A percentile compares a stretch with the other conserved stretches of the same genome.
These are phyloP conservation scores for Pangasius sanitwongsei DNA, from an alignment of 2,797 vertebrate species.

Conservation along the genomic window DNA sequence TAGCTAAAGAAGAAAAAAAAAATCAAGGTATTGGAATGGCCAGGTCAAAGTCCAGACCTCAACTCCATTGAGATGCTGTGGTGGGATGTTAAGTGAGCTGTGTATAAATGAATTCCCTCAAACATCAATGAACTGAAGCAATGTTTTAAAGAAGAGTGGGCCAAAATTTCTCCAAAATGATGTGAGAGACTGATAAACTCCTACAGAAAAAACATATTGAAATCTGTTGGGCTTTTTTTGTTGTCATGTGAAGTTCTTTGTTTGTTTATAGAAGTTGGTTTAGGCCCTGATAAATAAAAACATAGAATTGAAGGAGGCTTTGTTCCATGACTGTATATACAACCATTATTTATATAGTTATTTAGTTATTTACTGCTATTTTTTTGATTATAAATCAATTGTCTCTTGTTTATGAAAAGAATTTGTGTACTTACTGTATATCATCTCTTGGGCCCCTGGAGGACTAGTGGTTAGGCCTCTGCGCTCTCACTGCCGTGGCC, in stretches of 20 bases:
- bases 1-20: no score
- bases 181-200: no score
- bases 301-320: neutral
- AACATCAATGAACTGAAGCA: neutral
- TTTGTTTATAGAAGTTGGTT: neutral
- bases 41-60: no score
- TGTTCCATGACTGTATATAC: neutral
- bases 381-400: neutral
- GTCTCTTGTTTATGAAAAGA: neutral
- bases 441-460: neutral
- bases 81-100: neutral
- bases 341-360: neutral
- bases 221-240: neutral
- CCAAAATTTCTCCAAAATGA: no score
- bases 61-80: no score
- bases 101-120: neutral
- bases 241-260: no score
- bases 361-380: neutral
- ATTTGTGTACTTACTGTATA: neutral
- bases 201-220: neutral
- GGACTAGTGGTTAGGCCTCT: no score
- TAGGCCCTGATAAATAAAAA: neutral
- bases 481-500: no score
- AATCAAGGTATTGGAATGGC: no score
- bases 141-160: no score